Percentiles rank a stretch among this genome's conserved stretches.
These are phyloP conservation scores for Aphelenchoides avenae DNA, from an alignment of 1,140 invertebrate genomes.

Conservation along the genomic window DNA sequence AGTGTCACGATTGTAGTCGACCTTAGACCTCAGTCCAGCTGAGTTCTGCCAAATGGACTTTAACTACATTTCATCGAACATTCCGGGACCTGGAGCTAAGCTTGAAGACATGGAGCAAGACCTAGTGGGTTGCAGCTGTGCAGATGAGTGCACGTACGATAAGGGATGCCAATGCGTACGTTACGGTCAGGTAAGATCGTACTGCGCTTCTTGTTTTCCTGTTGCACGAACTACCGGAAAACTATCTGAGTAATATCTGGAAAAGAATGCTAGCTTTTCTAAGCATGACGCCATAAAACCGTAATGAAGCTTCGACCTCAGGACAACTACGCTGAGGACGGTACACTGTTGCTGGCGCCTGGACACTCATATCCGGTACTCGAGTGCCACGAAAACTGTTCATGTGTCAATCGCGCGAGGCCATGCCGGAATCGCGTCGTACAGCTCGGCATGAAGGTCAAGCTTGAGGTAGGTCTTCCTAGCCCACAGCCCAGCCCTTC, in stretches of 20 bases:
- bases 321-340: slow-evolving; percentile 6
- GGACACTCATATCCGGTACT: neutral
- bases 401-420: neutral
- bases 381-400: slow-evolving; percentile 21
- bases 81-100: slow-evolving; percentile 27
- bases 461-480: slow-evolving; percentile 14
- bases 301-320: too few species aligned
- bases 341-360: slow-evolving; percentile 2
- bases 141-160: slow-evolving; percentile 23
- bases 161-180: slow-evolving; percentile 21
- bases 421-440: slow-evolving; percentile 14
- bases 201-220: too few species aligned
- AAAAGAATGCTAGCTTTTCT: too few species aligned
- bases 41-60: too few species aligned
- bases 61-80: slow-evolving; percentile 25
- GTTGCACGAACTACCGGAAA: too few species aligned
- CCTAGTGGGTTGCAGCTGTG: slow-evolving; percentile 36
- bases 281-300: too few species aligned
- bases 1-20: too few species aligned
- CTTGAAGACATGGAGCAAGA: slow-evolving; percentile 11
- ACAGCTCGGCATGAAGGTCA: slow-evolving; percentile 19
- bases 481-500: too few species aligned
- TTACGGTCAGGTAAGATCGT: slow-evolving; percentile 6
- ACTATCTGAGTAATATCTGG: too few species aligned
- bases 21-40: too few species aligned